Conservation (phyloP, 2,113 vertebrate genomes). For the Pseudopipra pipra region DNA sequence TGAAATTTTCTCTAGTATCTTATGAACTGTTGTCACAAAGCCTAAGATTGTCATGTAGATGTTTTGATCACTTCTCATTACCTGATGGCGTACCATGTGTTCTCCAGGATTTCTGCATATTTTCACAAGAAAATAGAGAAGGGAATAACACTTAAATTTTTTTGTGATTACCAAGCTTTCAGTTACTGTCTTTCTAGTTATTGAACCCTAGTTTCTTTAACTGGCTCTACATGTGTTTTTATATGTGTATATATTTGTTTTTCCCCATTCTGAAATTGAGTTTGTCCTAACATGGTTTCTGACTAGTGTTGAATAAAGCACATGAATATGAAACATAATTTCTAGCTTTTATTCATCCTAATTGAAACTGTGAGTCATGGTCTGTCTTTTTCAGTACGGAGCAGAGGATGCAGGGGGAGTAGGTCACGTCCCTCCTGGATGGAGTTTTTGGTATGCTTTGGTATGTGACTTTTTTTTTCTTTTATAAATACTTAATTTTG, state of each 20-base stretch:
- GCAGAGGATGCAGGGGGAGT: slow-evolving; percentile 87
- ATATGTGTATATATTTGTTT: rapidly evolving
- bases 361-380: neutral
- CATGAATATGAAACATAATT: neutral
- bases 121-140: neutral
- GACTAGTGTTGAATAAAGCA: neutral
- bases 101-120: neutral
- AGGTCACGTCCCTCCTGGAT: slow-evolving; percentile 88
- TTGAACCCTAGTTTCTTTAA: neutral
- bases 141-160: neutral
- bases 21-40: neutral
- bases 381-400: slow-evolving; percentile 82
- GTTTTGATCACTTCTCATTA: neutral
- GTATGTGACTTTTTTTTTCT: slow-evolving; percentile 70
- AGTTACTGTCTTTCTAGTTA: neutral
- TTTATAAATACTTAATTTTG: neutral
- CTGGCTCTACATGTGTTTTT: neutral
- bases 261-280: neutral
- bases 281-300: neutral
- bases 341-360: neutral
- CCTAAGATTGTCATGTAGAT: rapidly evolving
- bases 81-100: neutral
- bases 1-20: neutral
- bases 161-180: neutral
- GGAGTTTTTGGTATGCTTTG: slow-evolving; percentile 95